phyloP scores from a whole-genome alignment of 2,888 invertebrate genomes.

The Leptura quadrifasciata region DNA sequence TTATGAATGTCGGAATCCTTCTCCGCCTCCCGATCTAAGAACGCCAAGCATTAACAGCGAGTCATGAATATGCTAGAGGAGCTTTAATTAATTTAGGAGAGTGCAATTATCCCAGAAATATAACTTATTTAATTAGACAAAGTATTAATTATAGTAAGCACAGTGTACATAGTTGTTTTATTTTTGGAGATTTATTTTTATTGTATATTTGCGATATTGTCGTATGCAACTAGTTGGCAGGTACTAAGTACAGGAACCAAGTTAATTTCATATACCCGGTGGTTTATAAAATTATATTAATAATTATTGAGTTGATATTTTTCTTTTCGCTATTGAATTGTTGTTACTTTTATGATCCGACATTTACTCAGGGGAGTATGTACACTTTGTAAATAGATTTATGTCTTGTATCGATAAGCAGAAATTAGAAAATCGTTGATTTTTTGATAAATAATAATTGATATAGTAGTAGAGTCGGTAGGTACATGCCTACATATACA shows the following conservation, averaged over 20 bases:
- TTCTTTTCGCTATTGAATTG: slow-evolving; percentile 50
- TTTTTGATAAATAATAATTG: slow-evolving; percentile 54
- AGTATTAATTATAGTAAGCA: slow-evolving; percentile 53
- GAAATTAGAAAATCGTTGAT: slow-evolving; percentile 62
- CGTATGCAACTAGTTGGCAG: no score
- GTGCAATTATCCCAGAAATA: slow-evolving; percentile 61
- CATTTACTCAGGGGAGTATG: slow-evolving; percentile 55
- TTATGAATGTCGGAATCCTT: slow-evolving; percentile 73
- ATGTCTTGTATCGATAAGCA: slow-evolving; percentile 59
- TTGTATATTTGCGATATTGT: slow-evolving; percentile 41
- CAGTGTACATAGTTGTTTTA: slow-evolving; percentile 67
- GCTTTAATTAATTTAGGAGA: slow-evolving; percentile 59
- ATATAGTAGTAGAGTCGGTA: slow-evolving; percentile 55
- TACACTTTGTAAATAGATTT: slow-evolving; percentile 63
- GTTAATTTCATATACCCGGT: slow-evolving; percentile 54
- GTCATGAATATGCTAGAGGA: slow-evolving; percentile 52
- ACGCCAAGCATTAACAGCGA: slow-evolving; percentile 49
- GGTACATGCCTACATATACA: no score
- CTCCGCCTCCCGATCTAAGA: slow-evolving; percentile 71
- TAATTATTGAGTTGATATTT: slow-evolving; percentile 59
- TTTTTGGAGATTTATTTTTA: slow-evolving; percentile 59
- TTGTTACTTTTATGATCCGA: slow-evolving; percentile 49
- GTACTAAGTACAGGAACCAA: slow-evolving; percentile 28
- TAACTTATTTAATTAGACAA: slow-evolving; percentile 41
- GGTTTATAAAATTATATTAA: slow-evolving; percentile 58